Percentiles rank a stretch among this genome's conserved stretches.
Conservation (phyloP, 2,888 invertebrate genomes). For the Brachyopa scutellaris region DNA sequence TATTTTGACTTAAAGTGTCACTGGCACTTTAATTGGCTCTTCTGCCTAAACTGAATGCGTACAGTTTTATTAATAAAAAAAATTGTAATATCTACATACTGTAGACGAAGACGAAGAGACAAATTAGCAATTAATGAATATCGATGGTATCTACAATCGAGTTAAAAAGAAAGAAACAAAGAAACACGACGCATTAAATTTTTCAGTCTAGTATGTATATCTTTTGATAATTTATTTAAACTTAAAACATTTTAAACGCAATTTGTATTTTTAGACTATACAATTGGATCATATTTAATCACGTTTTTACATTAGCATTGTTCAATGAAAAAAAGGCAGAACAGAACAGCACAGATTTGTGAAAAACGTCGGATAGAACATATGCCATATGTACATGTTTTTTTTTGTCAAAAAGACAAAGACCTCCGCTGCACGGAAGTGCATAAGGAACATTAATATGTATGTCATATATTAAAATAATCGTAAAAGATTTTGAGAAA, state of each 20-base stretch:
- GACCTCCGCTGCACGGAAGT: too few relatives aligned
- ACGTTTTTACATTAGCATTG: too few relatives aligned
- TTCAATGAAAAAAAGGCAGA: too few relatives aligned
- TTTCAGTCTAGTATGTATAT: neutral
- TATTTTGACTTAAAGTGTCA: conserved; percentile 10
- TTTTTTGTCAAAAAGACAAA: too few relatives aligned
- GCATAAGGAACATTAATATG: too few relatives aligned
- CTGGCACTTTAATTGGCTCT: conserved; percentile 15
- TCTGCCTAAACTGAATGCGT: neutral
- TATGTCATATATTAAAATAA: too few relatives aligned
- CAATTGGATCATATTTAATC: too few relatives aligned
- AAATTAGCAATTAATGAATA: conserved; percentile 4
- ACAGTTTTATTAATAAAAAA: neutral
- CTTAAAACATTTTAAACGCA: neutral
- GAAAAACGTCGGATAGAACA: too few relatives aligned
- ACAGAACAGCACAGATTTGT: too few relatives aligned
- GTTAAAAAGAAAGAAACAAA: neutral
- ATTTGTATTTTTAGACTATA: neutral
- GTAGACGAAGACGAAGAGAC: neutral
- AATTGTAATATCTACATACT: neutral
- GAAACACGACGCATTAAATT: neutral
- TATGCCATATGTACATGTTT: too few relatives aligned
- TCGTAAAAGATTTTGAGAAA: too few relatives aligned
- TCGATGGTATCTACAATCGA: neutral
- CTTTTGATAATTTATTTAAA: neutral